phyloP scores from a whole-genome alignment of 1,140 invertebrate genomes.

The Drosophila mauritiana region DNA sequence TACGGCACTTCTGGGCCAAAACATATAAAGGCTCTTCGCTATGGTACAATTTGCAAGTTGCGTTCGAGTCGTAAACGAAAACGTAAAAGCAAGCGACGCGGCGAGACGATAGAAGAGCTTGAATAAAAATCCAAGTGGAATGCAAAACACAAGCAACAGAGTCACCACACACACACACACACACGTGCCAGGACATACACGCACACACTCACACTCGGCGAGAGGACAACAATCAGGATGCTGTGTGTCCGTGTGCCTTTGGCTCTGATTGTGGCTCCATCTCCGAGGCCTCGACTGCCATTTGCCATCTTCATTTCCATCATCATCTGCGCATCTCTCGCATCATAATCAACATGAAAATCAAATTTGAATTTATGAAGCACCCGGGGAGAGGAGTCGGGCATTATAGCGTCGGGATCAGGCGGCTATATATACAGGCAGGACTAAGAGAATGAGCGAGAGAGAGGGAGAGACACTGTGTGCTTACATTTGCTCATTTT shows the following conservation, averaged over 20 bases:
- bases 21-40: conserved; percentile 30
- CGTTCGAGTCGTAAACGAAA: conserved; percentile 66
- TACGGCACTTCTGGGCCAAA: conserved; percentile 24
- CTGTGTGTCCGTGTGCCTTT: conserved; percentile 10
- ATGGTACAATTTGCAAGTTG: conserved; percentile 50
- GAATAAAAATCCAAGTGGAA: conserved; percentile 57
- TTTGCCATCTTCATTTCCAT: conserved; percentile 78
- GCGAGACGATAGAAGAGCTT: conserved; percentile 42
- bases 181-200: neutral
- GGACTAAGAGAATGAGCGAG: neutral
- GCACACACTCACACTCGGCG: conserved; percentile 1
- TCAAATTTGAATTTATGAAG: conserved; percentile 83
- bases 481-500: conserved; percentile 78
- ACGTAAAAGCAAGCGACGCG: conserved; percentile 22
- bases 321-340: conserved; percentile 65
- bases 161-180: conserved; percentile 3
- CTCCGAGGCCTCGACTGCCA: conserved; percentile 43
- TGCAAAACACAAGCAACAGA: conserved; percentile 53
- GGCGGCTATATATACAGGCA: neutral
- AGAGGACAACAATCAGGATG: conserved; percentile 33
- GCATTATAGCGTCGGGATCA: conserved; percentile 13
- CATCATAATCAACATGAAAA: conserved; percentile 83
- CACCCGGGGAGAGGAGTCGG: conserved; percentile 36
- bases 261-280: conserved; percentile 40
- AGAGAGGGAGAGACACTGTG: conserved; percentile 24